Evolutionary conservation across 2,888 invertebrate species (phyloP).

Genomic region (Eudemis profundana): DNA sequence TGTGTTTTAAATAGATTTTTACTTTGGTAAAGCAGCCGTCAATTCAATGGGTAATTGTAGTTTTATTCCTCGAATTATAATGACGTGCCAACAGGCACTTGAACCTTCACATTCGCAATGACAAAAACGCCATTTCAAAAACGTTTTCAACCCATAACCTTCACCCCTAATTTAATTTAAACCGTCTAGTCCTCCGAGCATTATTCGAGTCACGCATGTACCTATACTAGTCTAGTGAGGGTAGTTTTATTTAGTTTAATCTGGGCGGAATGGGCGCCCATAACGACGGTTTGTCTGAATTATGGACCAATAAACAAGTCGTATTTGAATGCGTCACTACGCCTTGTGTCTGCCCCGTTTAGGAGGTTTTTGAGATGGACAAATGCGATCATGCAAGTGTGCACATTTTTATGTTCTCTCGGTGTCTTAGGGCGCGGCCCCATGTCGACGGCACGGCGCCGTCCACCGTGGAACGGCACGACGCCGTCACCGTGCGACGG

Average conservation of each 20-base stretch:
- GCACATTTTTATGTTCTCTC: constrained; percentile 24
- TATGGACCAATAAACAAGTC: constrained; percentile 76
- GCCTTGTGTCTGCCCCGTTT: constrained; percentile 58
- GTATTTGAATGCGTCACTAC: constrained; percentile 73
- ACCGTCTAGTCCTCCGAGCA: constrained; percentile 52
- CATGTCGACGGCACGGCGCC: too few species aligned
- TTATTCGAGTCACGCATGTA: constrained; percentile 65
- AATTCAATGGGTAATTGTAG: too few species aligned
- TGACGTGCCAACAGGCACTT: constrained; percentile 22
- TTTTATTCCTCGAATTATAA: constrained; percentile 8
- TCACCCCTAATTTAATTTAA: constrained; percentile 42
- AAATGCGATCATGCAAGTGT: constrained; percentile 8
- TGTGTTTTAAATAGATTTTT: too few species aligned
- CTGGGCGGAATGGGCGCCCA: constrained; percentile 72
- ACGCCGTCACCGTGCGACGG: too few species aligned
- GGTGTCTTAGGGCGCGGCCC: neutral
- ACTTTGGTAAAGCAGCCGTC: too few species aligned
- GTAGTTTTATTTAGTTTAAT: constrained; percentile 79
- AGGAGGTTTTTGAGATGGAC: neutral
- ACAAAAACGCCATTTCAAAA: constrained; percentile 30
- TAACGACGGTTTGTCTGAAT: constrained; percentile 71
- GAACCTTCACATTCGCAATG: constrained; percentile 33
- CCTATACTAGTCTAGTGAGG: constrained; percentile 46
- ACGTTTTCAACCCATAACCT: constrained; percentile 36
- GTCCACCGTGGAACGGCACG: too few species aligned